Percentiles rank a stretch among this genome's conserved stretches.
Conservation (phyloP, 1,140 invertebrate species). For the Gonatopus flavifemur region DNA sequence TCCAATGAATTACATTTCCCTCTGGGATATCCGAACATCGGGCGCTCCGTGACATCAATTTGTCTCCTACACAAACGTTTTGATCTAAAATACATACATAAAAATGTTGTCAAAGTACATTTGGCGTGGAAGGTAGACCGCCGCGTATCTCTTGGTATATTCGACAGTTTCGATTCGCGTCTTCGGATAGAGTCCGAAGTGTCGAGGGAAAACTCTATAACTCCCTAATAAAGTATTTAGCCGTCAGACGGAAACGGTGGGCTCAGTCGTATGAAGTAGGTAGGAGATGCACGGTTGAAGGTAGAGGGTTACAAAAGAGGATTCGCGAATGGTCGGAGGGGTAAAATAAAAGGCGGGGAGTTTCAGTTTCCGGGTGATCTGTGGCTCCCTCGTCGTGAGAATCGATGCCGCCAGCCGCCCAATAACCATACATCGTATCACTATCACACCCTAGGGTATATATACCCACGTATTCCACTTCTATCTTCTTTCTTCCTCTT, state of each 20-base stretch:
- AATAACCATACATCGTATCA: conserved; percentile 56
- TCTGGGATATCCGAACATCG: no score
- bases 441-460: conserved; percentile 54
- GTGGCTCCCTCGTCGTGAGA: conserved; percentile 55
- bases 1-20: no score
- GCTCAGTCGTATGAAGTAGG: conserved; percentile 4
- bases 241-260: conserved; percentile 35
- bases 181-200: conserved; percentile 13
- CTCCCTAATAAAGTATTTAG: conserved; percentile 52
- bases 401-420: conserved; percentile 54
- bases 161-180: conserved; percentile 19
- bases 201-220: conserved; percentile 35
- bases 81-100: no score
- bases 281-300: conserved; percentile 1
- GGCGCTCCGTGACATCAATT: no score
- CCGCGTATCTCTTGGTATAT: no score
- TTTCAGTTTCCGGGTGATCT: conserved; percentile 55
- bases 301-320: no score
- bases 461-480: conserved; percentile 30
- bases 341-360: conserved; percentile 27
- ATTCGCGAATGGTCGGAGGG: background rate
- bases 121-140: no score
- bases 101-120: no score
- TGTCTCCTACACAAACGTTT: no score
- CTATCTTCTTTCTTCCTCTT: conserved; percentile 4